Conservation (phyloP, 2,113 vertebrate species). For the Heterocephalus glaber region DNA sequence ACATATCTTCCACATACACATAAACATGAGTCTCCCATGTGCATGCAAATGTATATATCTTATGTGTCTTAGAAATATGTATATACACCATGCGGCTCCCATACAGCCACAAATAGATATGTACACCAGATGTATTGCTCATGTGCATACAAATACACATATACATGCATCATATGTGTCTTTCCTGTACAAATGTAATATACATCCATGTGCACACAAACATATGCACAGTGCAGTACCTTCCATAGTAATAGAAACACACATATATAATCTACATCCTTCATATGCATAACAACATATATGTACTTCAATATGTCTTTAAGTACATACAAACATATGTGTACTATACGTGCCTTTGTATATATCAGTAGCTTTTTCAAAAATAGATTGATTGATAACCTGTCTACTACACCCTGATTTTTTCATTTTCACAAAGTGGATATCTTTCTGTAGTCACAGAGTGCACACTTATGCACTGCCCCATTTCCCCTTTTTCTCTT, state of each 20-base stretch:
- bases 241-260: neutral
- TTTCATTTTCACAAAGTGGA: neutral
- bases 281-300: neutral
- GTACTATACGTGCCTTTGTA: neutral
- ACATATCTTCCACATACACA: neutral
- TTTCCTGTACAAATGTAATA: neutral
- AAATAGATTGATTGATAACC: neutral
- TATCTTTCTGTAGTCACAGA: neutral
- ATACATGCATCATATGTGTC: neutral
- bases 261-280: neutral
- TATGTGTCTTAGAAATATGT: neutral
- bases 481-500: neutral
- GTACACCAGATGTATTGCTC: too few species aligned
- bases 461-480: rapidly evolving
- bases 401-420: neutral
- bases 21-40: neutral
- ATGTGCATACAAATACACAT: neutral
- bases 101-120: neutral
- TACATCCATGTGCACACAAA: neutral
- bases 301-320: neutral
- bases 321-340: neutral
- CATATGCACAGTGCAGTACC: neutral
- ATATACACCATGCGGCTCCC: neutral
- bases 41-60: neutral
- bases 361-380: neutral